Conservation (phyloP, 2,888 invertebrate genomes). For the Nasonovia ribisnigri region DNA sequence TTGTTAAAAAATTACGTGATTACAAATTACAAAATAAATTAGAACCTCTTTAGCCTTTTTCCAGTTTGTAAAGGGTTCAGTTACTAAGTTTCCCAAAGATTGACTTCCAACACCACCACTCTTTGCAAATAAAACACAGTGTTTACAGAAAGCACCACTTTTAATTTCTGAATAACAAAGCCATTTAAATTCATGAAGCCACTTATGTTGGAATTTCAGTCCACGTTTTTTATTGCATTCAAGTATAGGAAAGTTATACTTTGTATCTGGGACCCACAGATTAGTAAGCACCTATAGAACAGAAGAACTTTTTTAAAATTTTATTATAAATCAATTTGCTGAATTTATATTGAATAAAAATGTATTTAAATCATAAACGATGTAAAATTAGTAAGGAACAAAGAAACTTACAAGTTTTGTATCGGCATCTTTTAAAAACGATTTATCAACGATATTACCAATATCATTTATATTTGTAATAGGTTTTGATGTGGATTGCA, state of each 20-base stretch:
- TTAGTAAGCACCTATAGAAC: slow-evolving; percentile 23
- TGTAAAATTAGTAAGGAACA: too few species aligned
- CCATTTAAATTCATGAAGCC: slow-evolving; percentile 54
- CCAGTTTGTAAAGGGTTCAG: slow-evolving; percentile 39
- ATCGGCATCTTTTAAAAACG: background rate
- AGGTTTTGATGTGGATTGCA: too few species aligned
- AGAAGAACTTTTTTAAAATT: too few species aligned
- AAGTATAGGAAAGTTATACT: slow-evolving; percentile 8
- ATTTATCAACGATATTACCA: background rate
- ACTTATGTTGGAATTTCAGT: slow-evolving; percentile 54
- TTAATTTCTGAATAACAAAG: slow-evolving; percentile 43
- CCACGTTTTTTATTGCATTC: slow-evolving; percentile 16
- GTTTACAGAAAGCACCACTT: slow-evolving; percentile 39
- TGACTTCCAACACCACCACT: slow-evolving; percentile 58
- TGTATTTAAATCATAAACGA: too few species aligned
- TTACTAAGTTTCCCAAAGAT: slow-evolving; percentile 45
- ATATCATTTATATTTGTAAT: too few species aligned
- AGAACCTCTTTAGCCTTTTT: slow-evolving; percentile 33
- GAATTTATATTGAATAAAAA: too few species aligned
- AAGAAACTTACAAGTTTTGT: slow-evolving; percentile 12
- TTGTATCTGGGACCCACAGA: slow-evolving; percentile 3
- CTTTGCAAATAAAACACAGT: slow-evolving; percentile 51
- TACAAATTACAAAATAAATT: slow-evolving; percentile 18
- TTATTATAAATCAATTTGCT: too few species aligned
- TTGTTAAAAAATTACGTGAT: slow-evolving; percentile 4